Conservation (phyloP, 2,888 invertebrate species). For the Melanophora roralis region DNA sequence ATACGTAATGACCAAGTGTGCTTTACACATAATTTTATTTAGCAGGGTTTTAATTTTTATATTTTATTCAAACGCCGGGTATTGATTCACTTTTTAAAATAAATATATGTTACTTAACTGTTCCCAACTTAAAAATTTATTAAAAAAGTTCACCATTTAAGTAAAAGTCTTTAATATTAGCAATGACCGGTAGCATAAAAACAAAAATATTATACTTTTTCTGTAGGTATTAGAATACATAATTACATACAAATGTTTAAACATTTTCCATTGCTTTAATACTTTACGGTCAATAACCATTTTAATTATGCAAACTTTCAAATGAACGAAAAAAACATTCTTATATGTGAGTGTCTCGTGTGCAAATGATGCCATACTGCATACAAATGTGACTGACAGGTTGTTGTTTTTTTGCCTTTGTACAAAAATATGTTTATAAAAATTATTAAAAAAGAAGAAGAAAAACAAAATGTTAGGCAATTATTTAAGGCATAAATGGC, state of each 20-base stretch:
- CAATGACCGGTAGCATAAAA: not conserved
- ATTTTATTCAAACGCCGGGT: too few species aligned
- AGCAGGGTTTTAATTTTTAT: too few species aligned
- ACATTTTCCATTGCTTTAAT: conserved; percentile 28
- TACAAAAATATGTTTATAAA: not conserved
- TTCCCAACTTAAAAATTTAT: not conserved
- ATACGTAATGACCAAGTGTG: too few species aligned
- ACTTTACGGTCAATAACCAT: conserved; percentile 58
- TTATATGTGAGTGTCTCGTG: not conserved
- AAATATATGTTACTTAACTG: not conserved
- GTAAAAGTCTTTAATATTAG: not conserved
- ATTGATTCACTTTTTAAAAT: too few species aligned
- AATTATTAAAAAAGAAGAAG: conserved; percentile 3
- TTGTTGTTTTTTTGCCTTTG: not conserved
- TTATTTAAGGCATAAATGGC: conserved; percentile 50
- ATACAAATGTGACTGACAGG: conserved; percentile 20
- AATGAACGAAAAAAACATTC: not conserved
- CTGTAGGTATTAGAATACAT: too few species aligned
- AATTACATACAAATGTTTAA: not conserved
- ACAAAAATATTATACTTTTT: too few species aligned
- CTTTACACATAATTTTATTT: too few species aligned
- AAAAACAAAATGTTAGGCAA: conserved; percentile 31
- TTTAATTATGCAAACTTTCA: conserved; percentile 33
- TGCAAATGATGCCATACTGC: conserved; percentile 3
- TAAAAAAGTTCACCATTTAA: not conserved